These are phyloP conservation scores for Callyntrura sp. DNA, from an alignment of 2,888 invertebrate genomes.

Conservation along the genomic window DNA sequence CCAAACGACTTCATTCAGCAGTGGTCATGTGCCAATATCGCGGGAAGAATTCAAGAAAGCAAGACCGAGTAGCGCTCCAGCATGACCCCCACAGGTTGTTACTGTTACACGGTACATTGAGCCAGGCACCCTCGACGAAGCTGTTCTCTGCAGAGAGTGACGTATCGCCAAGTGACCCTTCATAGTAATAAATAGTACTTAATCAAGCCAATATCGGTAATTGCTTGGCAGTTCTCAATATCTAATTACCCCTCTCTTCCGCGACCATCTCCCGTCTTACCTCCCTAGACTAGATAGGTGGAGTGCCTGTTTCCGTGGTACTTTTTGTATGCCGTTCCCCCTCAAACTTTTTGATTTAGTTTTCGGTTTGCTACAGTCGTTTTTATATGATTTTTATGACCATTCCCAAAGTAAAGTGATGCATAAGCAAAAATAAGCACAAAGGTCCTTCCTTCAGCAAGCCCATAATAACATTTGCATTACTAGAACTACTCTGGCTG, in stretches of 20 bases:
- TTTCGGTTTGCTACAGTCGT: constrained; percentile 18
- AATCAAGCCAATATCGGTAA: constrained; percentile 20
- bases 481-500: too few relatives aligned
- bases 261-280: background rate
- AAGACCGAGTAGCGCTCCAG: background rate
- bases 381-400: constrained; percentile 32
- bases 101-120: background rate
- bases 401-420: constrained; percentile 28
- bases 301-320: background rate
- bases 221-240: background rate
- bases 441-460: too few relatives aligned
- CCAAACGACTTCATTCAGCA: background rate
- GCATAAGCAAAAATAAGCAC: constrained; percentile 26
- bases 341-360: constrained; percentile 15
- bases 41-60: too few relatives aligned
- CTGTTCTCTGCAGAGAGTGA: background rate
- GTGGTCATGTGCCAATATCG: background rate
- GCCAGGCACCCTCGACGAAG: background rate
- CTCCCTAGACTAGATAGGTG: too few relatives aligned
- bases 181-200: background rate
- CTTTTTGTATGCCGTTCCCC: background rate
- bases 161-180: background rate
- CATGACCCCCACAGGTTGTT: background rate
- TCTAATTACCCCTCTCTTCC: background rate
- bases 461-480: too few relatives aligned